phyloP scores from a whole-genome alignment of 2,888 invertebrate genomes.

The Drosophila borborema region DNA sequence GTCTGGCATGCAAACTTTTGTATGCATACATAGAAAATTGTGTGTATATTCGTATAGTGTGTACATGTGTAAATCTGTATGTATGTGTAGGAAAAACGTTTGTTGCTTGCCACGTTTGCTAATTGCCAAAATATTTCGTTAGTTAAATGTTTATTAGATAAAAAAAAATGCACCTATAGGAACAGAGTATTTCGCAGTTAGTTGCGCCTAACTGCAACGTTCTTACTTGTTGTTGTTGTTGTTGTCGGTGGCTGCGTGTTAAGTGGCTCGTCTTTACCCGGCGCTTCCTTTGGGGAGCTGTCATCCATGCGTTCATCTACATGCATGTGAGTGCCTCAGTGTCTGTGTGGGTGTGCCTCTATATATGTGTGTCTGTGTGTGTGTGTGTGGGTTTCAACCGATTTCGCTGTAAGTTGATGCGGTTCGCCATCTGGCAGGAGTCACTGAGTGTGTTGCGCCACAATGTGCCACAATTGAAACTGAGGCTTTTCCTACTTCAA shows the following conservation, averaged over 20 bases:
- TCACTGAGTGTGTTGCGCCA: slow-evolving; percentile 16
- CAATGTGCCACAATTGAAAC: slow-evolving; percentile 53
- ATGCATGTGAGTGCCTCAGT: background rate
- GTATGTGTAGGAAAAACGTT: no score
- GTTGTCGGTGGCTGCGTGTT: slow-evolving; percentile 49
- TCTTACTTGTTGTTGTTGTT: slow-evolving; percentile 2
- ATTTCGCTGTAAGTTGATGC: slow-evolving; percentile 15
- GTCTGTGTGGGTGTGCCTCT: background rate
- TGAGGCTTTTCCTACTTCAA: slow-evolving; percentile 48
- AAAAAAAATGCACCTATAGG: no score
- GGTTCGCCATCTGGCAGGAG: slow-evolving; percentile 10
- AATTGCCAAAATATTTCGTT: no score
- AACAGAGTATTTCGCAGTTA: no score
- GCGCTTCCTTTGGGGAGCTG: slow-evolving; percentile 31
- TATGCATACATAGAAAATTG: no score
- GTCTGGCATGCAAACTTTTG: no score
- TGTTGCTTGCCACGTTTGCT: no score
- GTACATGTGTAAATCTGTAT: no score
- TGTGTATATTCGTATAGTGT: no score
- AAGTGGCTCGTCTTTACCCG: slow-evolving; percentile 52
- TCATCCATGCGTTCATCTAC: slow-evolving; percentile 26
- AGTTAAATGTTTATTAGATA: no score
- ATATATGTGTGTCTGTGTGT: background rate
- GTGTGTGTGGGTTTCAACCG: slow-evolving; percentile 11
- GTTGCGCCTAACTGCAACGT: no score